Evolutionary conservation across 2,113 vertebrate species (phyloP).

Genomic region (Actinemys pallida): DNA sequence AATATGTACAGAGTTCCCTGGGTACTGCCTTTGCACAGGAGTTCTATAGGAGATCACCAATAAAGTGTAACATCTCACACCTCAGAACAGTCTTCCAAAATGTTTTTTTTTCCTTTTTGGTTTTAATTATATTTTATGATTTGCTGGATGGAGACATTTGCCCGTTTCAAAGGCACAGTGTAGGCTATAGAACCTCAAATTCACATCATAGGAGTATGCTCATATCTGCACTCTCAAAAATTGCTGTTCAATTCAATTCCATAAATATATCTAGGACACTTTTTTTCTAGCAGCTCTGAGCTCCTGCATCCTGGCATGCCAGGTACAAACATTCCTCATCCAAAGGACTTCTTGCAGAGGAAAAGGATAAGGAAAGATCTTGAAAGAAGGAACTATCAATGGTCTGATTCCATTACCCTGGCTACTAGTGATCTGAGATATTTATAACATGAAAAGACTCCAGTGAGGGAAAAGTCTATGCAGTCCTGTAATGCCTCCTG

Average conservation of each 20-base stretch:
- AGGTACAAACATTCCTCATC: neutral
- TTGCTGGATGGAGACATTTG: constrained; percentile 40
- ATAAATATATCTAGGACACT: neutral
- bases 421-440: constrained; percentile 2
- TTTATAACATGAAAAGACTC: constrained; percentile 13
- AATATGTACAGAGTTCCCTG: constrained; percentile 72
- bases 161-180: constrained; percentile 39
- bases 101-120: constrained; percentile 67
- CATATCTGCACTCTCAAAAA: neutral
- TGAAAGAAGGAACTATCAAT: accelerated
- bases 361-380: neutral
- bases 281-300: neutral
- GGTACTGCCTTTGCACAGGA: constrained; percentile 11
- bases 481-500: constrained; percentile 7
- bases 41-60: constrained; percentile 41
- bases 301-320: neutral
- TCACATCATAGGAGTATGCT: constrained; percentile 14
- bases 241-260: neutral
- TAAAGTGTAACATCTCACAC: neutral
- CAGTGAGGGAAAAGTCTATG: constrained; percentile 23
- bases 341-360: neutral
- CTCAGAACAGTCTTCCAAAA: constrained; percentile 32
- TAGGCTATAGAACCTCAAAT: neutral
- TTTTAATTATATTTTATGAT: constrained; percentile 69
- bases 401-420: neutral